Conservation (phyloP, 2,797 vertebrate species). For the Sebastes taczanowskii region DNA sequence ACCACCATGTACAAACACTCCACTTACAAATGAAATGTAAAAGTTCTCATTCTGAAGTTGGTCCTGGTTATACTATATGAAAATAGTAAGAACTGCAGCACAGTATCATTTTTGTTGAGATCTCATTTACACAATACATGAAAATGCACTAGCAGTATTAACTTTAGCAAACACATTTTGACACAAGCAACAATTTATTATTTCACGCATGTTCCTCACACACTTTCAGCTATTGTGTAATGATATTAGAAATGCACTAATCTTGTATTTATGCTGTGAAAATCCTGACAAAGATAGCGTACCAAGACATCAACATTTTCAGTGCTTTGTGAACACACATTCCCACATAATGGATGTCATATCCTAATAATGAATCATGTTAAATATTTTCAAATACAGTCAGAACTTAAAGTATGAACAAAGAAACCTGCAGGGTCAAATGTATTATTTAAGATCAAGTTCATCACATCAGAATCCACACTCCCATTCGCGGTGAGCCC, state of each 20-base stretch:
- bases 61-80: neutral
- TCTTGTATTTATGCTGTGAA: neutral
- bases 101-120: neutral
- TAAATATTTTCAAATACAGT: constrained; percentile 7
- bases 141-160: neutral
- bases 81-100: neutral
- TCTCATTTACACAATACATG: neutral
- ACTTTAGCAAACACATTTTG: neutral
- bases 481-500: neutral
- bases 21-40: neutral
- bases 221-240: neutral
- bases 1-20: neutral
- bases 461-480: neutral
- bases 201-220: neutral
- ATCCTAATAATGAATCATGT: neutral
- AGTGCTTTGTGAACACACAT: neutral
- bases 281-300: neutral
- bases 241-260: neutral
- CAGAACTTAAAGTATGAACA: neutral
- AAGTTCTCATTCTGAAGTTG: neutral
- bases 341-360: neutral
- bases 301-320: neutral
- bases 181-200: constrained; percentile 6
- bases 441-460: neutral
- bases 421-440: neutral